These are phyloP conservation scores for Apodemia hepburni DNA, from an alignment of 2,888 invertebrate genomes.

Conservation along the genomic window DNA sequence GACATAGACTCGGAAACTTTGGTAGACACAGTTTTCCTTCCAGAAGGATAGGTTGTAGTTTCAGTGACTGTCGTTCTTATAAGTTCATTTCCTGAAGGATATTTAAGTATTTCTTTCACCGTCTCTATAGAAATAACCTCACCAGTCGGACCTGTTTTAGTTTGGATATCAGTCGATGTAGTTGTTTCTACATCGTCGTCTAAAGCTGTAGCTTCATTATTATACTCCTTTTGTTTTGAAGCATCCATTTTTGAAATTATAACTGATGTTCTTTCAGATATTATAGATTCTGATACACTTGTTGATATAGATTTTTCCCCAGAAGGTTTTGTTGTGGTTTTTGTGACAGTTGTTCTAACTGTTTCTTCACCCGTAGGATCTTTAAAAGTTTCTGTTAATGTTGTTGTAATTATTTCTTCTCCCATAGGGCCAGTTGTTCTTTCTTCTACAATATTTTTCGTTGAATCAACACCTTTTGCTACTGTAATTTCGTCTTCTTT, in stretches of 20 bases:
- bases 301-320: constrained; percentile 27
- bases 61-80: constrained; percentile 28
- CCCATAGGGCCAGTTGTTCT: constrained; percentile 23
- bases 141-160: constrained; percentile 19
- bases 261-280: constrained; percentile 19
- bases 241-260: background rate
- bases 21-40: constrained; percentile 25
- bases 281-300: constrained; percentile 31
- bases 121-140: constrained; percentile 25
- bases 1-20: constrained; percentile 25
- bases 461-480: constrained; percentile 17
- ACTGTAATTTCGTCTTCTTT: constrained; percentile 1
- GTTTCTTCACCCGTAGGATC: constrained; percentile 27
- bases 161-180: constrained; percentile 22
- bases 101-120: constrained; percentile 22
- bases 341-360: constrained; percentile 24
- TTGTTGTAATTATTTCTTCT: constrained; percentile 28
- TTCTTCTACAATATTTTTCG: constrained; percentile 16
- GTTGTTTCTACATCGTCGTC: background rate
- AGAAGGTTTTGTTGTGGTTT: constrained; percentile 27
- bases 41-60: constrained; percentile 26
- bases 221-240: background rate
- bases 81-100: constrained; percentile 28
- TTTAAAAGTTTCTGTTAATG: constrained; percentile 26
- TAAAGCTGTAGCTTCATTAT: background rate